phyloP scores from a whole-genome alignment of 2,888 invertebrate genomes.

The Eurytoma californica region DNA sequence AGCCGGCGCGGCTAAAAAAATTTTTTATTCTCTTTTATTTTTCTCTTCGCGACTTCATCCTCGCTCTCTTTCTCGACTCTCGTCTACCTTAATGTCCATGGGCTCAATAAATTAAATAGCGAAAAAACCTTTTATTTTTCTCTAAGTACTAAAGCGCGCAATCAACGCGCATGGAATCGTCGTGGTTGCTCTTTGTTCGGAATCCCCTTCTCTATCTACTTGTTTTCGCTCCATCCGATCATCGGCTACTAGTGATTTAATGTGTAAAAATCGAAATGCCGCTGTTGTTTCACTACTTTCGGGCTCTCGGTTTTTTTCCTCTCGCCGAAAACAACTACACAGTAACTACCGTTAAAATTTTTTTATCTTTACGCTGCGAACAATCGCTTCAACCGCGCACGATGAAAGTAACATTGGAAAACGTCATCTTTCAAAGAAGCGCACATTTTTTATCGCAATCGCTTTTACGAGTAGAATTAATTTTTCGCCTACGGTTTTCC shows the following conservation, averaged over 20 bases:
- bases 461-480: background rate
- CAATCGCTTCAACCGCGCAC: too few species aligned
- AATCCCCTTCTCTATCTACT: constrained; percentile 30
- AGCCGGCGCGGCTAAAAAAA: background rate
- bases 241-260: constrained; percentile 36
- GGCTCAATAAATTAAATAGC: constrained; percentile 72
- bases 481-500: constrained; percentile 14
- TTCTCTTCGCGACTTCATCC: constrained; percentile 30
- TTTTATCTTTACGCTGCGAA: background rate
- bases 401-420: too few species aligned
- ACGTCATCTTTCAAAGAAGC: too few species aligned
- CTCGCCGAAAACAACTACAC: constrained; percentile 16
- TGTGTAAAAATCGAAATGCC: constrained; percentile 24
- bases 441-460: too few species aligned
- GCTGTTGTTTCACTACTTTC: constrained; percentile 28
- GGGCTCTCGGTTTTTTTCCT: background rate
- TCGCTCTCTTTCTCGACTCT: constrained; percentile 49
- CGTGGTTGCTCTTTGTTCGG: constrained; percentile 54
- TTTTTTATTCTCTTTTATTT: background rate
- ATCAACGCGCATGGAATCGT: constrained; percentile 51
- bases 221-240: constrained; percentile 25
- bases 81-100: constrained; percentile 59
- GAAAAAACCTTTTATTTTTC: constrained; percentile 65
- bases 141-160: constrained; percentile 69
- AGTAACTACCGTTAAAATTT: constrained; percentile 23